Base-by-base conservation (phyloP, 2,113 vertebrate genomes). In the Campylomormyrus numenius region DNA sequence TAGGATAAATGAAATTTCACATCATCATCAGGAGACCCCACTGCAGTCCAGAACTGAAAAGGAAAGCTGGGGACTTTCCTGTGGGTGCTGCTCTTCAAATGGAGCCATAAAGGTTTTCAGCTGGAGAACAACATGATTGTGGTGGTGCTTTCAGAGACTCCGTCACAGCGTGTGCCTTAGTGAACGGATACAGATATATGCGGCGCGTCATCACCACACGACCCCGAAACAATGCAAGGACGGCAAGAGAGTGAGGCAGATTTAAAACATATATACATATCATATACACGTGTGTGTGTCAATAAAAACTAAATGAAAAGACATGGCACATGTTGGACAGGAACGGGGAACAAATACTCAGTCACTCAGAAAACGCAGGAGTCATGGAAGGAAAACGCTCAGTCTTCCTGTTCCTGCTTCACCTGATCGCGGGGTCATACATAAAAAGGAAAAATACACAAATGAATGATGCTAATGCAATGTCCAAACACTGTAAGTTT, bases 381-480 rank as follows among this genome's bases (percentile, higher is more conserved):
- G 92, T 93, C 94, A 95, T 92, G 95, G 94, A 96, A 96, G 96
- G 95, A 94, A 94, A 97, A 95, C 94, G 91, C 93, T 93, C 93
- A 94, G 93, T 93, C 92, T 90, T 94, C 94, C 92, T 91, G 95
- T 93, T 95, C 95, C 94, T 93, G 94, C 94, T 95, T 97, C 96
- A 96, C 95, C 95, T 96, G 96, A 96, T 96, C 95, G 94, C 95
- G 95, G 95, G 96, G 96, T 96, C 95, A 96, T 95, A 94, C 94
- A 93, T 94, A 97, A 95, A 97, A 96, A 95, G 95, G 95, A 96
- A 96, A 95, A 96, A 96, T 95, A 96, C 95, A 97, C 96, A 97
- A 97, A 96, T 94, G 95, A 97, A 96, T 94, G 94, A 96, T 97
- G 97, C 96, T 94, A 96, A 97, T 93, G 95, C 93, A 96, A 97